Evolutionary conservation across 2,797 vertebrate species (phyloP), one percentile per base, ranked within the genome.

Genomic region (Galago senegalensis): DNA sequence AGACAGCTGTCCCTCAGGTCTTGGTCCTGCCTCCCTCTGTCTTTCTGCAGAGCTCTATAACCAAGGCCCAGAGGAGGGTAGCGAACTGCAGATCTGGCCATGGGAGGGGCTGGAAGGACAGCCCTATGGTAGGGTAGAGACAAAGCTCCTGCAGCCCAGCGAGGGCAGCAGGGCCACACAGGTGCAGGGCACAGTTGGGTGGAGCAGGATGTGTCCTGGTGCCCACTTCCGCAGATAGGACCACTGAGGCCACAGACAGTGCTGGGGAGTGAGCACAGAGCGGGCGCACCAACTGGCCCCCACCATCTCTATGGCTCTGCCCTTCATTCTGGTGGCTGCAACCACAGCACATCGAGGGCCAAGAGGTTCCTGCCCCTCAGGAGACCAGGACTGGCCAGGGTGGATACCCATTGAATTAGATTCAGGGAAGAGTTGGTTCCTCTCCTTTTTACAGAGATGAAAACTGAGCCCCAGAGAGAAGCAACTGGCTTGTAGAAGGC

Each of bases 131-230:
- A 0, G 2, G 73, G 5, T 43, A 5, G 9, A 21, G 63, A n/a
- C 25, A 29, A 69, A 34, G 10, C 49, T 23, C 18, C 11, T 3
- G 29, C 5, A 5, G 46, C 77, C 23, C 49, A 2, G 82, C 43
- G 29, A 1, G 17, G 27, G 16, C 43, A 1, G 37, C 20, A 3
- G 5, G 34, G 12, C 31, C 75, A 27, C 37, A 20, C 29, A 25
- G 65, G 63, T 1, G 6, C 40, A 18, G 49, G 65, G 12, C 29
- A 27, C 37, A 9, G 14, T 3, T 14, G 13, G 21, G 61, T 1
- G 18, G 17, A n/a, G 20, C 0, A 67, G 18, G 31, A 56, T 43
- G 1, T 46, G 25, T 10, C 8, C 0, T 10, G 2, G 3, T 8
- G 20, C 34, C 29, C 29, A 14, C 13, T 4, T 60, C 84, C 75